A percentile compares a stretch with the other conserved stretches of the same genome.
These are phyloP conservation scores for Dermatemys mawii DNA, from an alignment of 2,113 vertebrate species.

Conservation along the genomic window DNA sequence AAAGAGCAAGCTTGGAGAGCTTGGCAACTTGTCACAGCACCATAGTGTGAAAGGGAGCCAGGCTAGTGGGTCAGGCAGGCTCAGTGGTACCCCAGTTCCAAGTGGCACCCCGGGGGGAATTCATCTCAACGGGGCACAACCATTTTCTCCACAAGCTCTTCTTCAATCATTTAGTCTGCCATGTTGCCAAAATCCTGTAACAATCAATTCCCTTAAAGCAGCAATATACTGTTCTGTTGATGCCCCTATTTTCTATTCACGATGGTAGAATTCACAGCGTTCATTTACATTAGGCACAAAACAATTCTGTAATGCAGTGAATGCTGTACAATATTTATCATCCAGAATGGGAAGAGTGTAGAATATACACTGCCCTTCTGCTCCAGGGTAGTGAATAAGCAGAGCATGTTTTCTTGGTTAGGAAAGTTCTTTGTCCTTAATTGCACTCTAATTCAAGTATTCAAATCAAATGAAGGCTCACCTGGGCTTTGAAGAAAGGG, in stretches of 20 bases:
- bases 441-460: background rate
- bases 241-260: background rate
- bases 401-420: background rate
- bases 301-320: background rate
- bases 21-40: no score
- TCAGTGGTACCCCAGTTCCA: no score
- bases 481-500: background rate
- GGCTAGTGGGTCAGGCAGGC: no score
- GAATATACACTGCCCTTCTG: background rate
- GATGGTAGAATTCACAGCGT: background rate
- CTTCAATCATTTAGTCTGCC: background rate
- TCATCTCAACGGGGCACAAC: background rate
- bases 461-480: background rate
- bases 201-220: background rate
- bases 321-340: background rate
- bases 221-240: rapidly evolving
- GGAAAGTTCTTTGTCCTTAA: background rate
- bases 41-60: no score
- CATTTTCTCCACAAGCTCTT: background rate
- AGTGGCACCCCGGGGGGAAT: no score
- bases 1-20: no score
- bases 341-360: background rate
- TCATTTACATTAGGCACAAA: background rate
- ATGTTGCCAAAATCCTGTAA: background rate
- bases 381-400: background rate